phyloP scores from a whole-genome alignment of 1,140 invertebrate genomes.

The Conus ventricosus region DNA sequence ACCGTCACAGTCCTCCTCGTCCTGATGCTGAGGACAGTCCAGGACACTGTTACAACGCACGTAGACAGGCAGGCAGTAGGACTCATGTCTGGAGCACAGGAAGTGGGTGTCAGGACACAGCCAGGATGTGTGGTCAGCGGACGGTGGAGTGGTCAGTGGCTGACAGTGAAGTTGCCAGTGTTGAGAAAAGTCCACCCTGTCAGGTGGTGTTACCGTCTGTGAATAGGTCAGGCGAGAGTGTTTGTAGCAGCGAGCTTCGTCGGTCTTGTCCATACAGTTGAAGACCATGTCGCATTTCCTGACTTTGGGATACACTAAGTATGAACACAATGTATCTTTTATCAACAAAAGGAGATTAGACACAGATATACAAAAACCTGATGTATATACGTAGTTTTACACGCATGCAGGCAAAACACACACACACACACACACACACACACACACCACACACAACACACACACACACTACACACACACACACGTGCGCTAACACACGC shows the following conservation, averaged over 20 bases:
- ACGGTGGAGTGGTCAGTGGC: neutral
- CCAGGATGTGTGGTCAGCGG: neutral
- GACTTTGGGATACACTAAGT: too few relatives aligned
- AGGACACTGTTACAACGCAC: neutral
- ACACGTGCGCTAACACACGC: too few relatives aligned
- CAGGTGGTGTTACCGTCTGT: neutral
- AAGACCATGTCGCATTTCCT: too few relatives aligned
- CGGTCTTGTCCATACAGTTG: neutral
- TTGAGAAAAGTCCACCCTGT: neutral
- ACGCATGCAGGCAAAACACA: too few relatives aligned
- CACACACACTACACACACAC: too few relatives aligned
- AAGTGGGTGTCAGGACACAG: neutral
- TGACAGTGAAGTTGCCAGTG: neutral
- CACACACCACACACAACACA: too few relatives aligned
- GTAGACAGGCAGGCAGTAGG: constrained; percentile 4
- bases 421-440: too few relatives aligned
- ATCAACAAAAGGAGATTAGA: too few relatives aligned
- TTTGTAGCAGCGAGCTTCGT: neutral
- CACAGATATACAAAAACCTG: too few relatives aligned
- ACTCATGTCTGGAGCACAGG: neutral
- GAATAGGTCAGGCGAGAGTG: too few relatives aligned
- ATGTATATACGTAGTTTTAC: too few relatives aligned
- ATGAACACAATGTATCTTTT: too few relatives aligned
- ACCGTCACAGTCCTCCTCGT: neutral
- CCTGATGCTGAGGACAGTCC: neutral